phyloP scores from a whole-genome alignment of 2,797 vertebrate genomes.

The Brotogeris chrysoptera region DNA sequence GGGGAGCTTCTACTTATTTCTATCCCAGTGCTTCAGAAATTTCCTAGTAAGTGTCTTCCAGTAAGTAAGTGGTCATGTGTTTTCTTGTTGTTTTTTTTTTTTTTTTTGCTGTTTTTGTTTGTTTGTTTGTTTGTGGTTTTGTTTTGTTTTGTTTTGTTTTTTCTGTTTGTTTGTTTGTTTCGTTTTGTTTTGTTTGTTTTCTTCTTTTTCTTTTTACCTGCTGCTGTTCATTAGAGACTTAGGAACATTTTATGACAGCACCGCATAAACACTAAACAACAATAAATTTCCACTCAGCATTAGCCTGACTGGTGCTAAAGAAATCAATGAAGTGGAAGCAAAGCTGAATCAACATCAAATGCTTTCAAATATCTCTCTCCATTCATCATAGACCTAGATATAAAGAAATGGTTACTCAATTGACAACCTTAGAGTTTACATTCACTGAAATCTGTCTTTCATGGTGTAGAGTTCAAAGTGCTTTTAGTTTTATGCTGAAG shows the following conservation, averaged over 20 bases:
- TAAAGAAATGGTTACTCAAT: neutral
- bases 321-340: neutral
- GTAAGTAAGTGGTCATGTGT: neutral
- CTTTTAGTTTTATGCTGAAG: neutral
- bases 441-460: neutral
- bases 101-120: too few relatives aligned
- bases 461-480: neutral
- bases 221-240: neutral
- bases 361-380: neutral
- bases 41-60: neutral
- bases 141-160: too few relatives aligned
- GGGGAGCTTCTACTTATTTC: neutral
- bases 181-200: too few relatives aligned
- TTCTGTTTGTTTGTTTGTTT: too few relatives aligned
- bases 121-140: too few relatives aligned
- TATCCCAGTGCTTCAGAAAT: neutral
- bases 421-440: neutral
- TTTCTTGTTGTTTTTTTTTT: rapidly evolving
- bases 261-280: neutral
- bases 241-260: neutral
- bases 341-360: neutral
- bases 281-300: neutral
- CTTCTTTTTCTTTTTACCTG: neutral
- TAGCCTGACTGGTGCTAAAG: neutral
- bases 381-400: neutral